Percentiles rank a stretch among this genome's conserved stretches.
Evolutionary conservation across 2,888 invertebrate genomes (phyloP).

Genomic region (Flabesymbios commensalis): DNA sequence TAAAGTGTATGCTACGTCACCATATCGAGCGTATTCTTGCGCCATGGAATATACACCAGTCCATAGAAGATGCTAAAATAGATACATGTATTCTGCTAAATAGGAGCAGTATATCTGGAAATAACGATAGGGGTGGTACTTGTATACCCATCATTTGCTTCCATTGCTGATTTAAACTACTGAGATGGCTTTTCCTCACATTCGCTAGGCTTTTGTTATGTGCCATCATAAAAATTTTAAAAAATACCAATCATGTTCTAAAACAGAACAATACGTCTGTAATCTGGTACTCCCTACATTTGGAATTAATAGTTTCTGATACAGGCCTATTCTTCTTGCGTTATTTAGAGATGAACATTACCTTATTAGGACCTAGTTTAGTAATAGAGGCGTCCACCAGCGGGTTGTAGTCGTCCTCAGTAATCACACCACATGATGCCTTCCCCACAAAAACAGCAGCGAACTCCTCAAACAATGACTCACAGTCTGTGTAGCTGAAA

Average conservation of each 20-base stretch:
- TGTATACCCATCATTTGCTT: too few relatives aligned
- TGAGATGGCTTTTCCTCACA: too few relatives aligned
- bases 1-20: neutral
- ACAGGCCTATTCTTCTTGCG: too few relatives aligned
- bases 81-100: too few relatives aligned
- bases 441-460: neutral
- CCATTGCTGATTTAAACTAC: too few relatives aligned
- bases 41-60: neutral
- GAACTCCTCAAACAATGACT: conserved; percentile 2
- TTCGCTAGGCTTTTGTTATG: too few relatives aligned
- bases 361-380: neutral
- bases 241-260: too few relatives aligned
- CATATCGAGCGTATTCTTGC: neutral
- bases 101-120: neutral
- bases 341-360: neutral
- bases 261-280: too few relatives aligned
- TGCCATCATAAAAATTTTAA: too few relatives aligned
- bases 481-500: neutral
- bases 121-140: too few relatives aligned
- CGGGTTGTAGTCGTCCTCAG: neutral
- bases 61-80: conserved; percentile 1
- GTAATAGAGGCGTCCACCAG: neutral
- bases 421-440: neutral
- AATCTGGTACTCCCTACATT: too few relatives aligned
- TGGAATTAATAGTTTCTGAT: too few relatives aligned